Conservation (phyloP, 2,888 invertebrate genomes). For the Epinotia demarniana region DNA sequence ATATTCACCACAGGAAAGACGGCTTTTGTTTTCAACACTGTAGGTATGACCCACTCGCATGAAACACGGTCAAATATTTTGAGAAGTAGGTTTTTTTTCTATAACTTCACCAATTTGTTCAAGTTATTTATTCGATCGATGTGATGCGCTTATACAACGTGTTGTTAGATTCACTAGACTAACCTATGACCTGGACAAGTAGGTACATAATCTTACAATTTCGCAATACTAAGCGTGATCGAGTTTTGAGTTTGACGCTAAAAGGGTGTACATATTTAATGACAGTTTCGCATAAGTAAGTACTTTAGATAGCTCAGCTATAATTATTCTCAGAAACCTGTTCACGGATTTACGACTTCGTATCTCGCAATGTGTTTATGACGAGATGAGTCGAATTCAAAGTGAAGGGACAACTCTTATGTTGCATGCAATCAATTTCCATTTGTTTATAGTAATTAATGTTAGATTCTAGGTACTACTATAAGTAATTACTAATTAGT, state of each 20-base stretch:
- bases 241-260: slow-evolving; percentile 34
- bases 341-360: slow-evolving; percentile 15
- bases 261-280: slow-evolving; percentile 29
- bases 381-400: slow-evolving; percentile 23
- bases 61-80: slow-evolving; percentile 18
- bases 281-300: slow-evolving; percentile 5
- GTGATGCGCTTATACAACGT: slow-evolving; percentile 48
- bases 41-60: background rate
- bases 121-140: slow-evolving; percentile 49
- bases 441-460: background rate
- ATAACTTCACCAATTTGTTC: slow-evolving; percentile 42
- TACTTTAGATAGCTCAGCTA: slow-evolving; percentile 14
- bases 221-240: slow-evolving; percentile 32
- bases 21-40: too few relatives aligned
- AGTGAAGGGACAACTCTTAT: slow-evolving; percentile 20
- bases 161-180: slow-evolving; percentile 48
- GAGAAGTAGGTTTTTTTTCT: slow-evolving; percentile 33
- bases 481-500: background rate
- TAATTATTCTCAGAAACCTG: slow-evolving; percentile 30
- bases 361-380: slow-evolving; percentile 31
- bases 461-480: background rate
- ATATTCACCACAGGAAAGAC: too few relatives aligned
- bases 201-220: slow-evolving; percentile 46
- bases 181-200: slow-evolving; percentile 50
- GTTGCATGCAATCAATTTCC: background rate